Percentiles rank a stretch among this genome's conserved stretches.
Conservation (phyloP, 2,113 vertebrate genomes). For the Callaeas wilsoni region DNA sequence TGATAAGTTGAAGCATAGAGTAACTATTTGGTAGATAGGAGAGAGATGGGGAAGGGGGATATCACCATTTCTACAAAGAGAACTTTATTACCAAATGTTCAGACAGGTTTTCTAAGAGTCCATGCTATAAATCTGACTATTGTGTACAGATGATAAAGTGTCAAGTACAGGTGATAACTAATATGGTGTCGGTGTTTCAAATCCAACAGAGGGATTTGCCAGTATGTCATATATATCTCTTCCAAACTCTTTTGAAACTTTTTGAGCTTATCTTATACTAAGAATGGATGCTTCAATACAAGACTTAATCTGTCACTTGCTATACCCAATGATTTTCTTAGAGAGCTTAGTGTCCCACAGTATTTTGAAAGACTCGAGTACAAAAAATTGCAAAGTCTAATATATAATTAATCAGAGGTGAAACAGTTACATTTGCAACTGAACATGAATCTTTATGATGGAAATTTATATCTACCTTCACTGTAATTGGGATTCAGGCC, state of each 20-base stretch:
- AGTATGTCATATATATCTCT: neutral
- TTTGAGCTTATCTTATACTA: neutral
- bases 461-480: neutral
- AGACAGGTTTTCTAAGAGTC: neutral
- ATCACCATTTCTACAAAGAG: neutral
- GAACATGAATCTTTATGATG: neutral
- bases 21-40: neutral
- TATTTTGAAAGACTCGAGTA: neutral
- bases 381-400: neutral
- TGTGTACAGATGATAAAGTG: neutral
- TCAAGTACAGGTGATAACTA: neutral
- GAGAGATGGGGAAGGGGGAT: neutral
- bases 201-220: neutral
- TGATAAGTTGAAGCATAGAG: neutral
- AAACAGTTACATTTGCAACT: neutral
- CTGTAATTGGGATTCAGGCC: neutral
- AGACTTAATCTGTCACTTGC: neutral
- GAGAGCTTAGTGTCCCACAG: accelerated
- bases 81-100: neutral
- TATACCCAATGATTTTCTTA: neutral
- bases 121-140: neutral
- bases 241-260: neutral
- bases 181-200: neutral
- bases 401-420: neutral
- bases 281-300: neutral